Evolutionary conservation across 2,113 vertebrate species (phyloP).

Genomic region (Chelonoidis abingdonii): DNA sequence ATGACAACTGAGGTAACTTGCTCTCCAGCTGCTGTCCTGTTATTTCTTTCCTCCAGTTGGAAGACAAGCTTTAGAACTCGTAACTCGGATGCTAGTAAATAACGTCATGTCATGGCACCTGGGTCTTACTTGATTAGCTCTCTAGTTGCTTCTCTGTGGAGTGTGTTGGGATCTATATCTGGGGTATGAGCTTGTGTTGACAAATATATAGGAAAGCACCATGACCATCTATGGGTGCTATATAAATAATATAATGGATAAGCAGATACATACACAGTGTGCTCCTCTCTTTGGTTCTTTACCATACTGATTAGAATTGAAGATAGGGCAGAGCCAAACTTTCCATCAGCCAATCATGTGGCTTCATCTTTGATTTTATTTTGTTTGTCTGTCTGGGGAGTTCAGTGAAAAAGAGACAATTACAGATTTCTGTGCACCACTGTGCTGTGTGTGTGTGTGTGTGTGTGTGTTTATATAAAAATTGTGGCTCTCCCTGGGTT

Average conservation of each 20-base stretch:
- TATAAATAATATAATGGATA: background rate
- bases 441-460: background rate
- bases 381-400: background rate
- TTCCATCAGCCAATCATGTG: background rate
- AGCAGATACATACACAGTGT: background rate
- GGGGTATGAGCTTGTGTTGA: background rate
- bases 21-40: background rate
- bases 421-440: background rate
- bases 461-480: rapidly evolving
- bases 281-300: background rate
- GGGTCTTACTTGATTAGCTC: background rate
- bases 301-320: background rate
- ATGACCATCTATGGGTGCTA: rapidly evolving
- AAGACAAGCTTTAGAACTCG: background rate
- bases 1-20: background rate
- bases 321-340: background rate
- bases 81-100: background rate
- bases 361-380: background rate
- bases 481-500: background rate
- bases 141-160: background rate
- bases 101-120: background rate
- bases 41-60: background rate
- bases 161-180: background rate
- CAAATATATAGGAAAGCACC: rapidly evolving
- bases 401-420: too few species aligned